Conservation (phyloP, 1,140 invertebrate genomes). For the Nixonia krombeini region DNA sequence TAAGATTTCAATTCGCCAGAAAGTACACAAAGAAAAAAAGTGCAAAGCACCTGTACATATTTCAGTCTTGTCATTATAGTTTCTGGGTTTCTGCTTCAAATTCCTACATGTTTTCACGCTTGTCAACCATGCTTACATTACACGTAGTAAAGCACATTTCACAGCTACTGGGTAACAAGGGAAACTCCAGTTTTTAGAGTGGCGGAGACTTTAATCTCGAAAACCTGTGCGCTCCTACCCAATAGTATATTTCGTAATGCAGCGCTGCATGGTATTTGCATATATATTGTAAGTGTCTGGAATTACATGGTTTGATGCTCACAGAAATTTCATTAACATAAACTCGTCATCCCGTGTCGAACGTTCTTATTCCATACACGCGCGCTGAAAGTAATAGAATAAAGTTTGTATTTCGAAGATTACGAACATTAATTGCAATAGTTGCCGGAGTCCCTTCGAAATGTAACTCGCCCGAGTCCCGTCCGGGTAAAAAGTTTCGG, state of each 20-base stretch:
- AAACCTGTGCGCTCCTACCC: slow-evolving; percentile 21
- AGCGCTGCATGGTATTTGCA: slow-evolving; percentile 32
- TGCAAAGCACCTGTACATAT: too few relatives aligned
- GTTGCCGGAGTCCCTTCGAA: too few relatives aligned
- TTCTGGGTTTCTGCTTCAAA: slow-evolving; percentile 26
- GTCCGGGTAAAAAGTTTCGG: slow-evolving; percentile 3
- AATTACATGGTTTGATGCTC: slow-evolving; percentile 39
- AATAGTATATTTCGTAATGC: slow-evolving; percentile 8
- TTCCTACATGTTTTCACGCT: slow-evolving; percentile 16
- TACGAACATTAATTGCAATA: slow-evolving; percentile 7
- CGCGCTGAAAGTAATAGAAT: too few relatives aligned
- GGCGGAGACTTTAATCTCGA: slow-evolving; percentile 29
- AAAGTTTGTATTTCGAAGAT: too few relatives aligned
- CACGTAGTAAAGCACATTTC: slow-evolving; percentile 22
- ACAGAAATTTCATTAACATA: slow-evolving; percentile 17
- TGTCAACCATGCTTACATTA: slow-evolving; percentile 37
- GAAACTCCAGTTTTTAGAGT: slow-evolving; percentile 24
- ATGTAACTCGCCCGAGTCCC: too few relatives aligned
- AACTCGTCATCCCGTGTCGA: slow-evolving; percentile 19
- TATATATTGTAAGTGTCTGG: slow-evolving; percentile 44
- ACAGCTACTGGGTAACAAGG: slow-evolving; percentile 23
- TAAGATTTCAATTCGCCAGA: too few relatives aligned
- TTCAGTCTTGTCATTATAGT: slow-evolving; percentile 25
- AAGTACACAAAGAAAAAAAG: too few relatives aligned
- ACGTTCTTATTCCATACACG: background rate